These are phyloP conservation scores for Catharus minimus DNA, from an alignment of 2,113 vertebrate species.

Conservation along the genomic window DNA sequence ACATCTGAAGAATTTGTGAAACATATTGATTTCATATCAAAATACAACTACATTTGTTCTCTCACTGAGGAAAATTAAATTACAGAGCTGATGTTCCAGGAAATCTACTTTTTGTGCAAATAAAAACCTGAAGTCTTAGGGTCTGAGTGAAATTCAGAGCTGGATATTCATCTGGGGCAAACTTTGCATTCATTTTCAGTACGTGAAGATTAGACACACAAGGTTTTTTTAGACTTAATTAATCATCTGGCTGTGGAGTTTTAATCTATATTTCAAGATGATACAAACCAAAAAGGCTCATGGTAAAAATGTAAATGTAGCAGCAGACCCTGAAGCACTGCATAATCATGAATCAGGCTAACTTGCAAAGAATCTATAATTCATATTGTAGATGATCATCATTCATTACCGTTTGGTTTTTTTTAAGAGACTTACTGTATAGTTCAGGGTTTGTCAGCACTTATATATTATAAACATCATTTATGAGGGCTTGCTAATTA, in stretches of 20 bases:
- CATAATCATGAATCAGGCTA: slow-evolving; percentile 7
- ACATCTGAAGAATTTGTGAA: background rate
- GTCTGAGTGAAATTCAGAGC: background rate
- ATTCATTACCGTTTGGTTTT: background rate
- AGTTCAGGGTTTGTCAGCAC: background rate
- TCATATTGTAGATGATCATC: slow-evolving; percentile 18
- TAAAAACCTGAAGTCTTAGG: background rate
- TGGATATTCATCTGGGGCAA: background rate
- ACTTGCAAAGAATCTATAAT: slow-evolving; percentile 40
- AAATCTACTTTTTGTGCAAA: background rate
- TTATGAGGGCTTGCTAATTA: slow-evolving; percentile 1
- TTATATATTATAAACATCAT: background rate
- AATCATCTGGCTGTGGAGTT: slow-evolving; percentile 31
- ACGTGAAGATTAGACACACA: background rate
- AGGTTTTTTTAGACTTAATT: slow-evolving; percentile 7
- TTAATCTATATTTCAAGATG: slow-evolving; percentile 55
- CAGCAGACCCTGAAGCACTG: slow-evolving; percentile 33
- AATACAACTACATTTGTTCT: background rate
- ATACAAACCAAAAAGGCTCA: slow-evolving; percentile 36
- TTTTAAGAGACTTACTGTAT: background rate
- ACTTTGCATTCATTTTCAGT: background rate
- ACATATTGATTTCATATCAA: background rate
- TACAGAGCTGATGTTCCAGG: background rate
- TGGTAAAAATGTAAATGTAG: slow-evolving; percentile 50
- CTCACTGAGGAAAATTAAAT: background rate